Conservation (phyloP, 1,140 invertebrate species). For the Drosophila prosaltans region DNA sequence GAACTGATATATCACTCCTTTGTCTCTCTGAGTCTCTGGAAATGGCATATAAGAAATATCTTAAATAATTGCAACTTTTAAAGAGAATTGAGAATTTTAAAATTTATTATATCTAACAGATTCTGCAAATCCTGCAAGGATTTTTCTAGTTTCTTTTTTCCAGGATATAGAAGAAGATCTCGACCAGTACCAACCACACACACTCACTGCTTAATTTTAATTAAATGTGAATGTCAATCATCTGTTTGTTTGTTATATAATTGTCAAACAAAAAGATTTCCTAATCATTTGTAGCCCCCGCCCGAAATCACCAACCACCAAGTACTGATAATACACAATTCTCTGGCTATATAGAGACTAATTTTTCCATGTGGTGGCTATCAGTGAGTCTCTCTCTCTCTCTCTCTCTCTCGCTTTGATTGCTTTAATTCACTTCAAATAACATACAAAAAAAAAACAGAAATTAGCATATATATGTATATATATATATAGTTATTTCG, state of each 20-base stretch:
- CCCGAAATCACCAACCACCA: no score
- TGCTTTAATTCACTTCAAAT: not conserved
- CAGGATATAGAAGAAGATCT: not conserved
- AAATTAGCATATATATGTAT: not conserved
- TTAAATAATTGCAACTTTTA: no score
- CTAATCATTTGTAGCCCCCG: not conserved
- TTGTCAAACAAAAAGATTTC: not conserved
- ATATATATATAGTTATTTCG: not conserved
- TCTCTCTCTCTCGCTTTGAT: not conserved
- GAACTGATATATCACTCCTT: no score
- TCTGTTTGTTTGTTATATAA: constrained; percentile 3
- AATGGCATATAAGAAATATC: not conserved
- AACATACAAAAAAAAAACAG: not conserved
- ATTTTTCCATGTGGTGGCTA: constrained; percentile 4
- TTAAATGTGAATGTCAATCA: not conserved
- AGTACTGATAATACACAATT: not conserved
- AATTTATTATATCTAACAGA: no score
- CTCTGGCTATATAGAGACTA: not conserved
- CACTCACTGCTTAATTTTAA: not conserved
- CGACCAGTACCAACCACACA: not conserved
- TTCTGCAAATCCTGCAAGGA: no score
- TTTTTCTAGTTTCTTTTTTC: no score
- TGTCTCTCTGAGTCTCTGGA: not conserved
- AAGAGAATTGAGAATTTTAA: no score
- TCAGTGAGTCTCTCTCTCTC: not conserved